phyloP scores from a whole-genome alignment of 2,797 vertebrate species.

The Aeoliscus strigatus region DNA sequence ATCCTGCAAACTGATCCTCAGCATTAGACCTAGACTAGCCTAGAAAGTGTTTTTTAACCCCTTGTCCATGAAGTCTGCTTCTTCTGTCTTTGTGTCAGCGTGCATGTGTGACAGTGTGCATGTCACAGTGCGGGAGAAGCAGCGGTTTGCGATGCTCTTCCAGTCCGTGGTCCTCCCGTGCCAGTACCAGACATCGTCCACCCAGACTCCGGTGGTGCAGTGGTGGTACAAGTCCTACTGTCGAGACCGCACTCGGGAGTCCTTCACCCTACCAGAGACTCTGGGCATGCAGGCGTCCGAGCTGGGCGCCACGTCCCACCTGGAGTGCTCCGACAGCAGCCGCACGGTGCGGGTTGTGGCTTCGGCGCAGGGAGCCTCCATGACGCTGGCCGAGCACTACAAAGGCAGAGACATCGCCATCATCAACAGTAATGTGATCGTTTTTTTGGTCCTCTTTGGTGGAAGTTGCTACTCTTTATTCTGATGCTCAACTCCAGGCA shows the following conservation, averaged over 20 bases:
- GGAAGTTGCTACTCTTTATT: constrained; percentile 22
- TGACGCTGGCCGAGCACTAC: constrained; percentile 93
- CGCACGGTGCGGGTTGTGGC: constrained; percentile 90
- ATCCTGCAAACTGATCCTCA: too few species aligned
- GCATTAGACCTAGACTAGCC: too few species aligned
- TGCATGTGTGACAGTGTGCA: constrained; percentile 75
- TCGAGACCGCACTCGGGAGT: constrained; percentile 85
- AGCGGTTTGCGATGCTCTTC: constrained; percentile 90
- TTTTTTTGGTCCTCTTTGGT: constrained; percentile 4
- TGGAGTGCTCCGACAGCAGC: constrained; percentile 90
- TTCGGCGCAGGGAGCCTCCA: constrained; percentile 83
- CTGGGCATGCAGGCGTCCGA: constrained; percentile 79
- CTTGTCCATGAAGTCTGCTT: too few species aligned
- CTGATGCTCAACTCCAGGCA: constrained; percentile 18
- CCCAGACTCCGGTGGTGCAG: constrained; percentile 85
- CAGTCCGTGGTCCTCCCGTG: constrained; percentile 90
- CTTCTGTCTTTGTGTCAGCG: constrained; percentile 38
- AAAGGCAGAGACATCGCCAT: constrained; percentile 92
- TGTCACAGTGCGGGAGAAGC: constrained; percentile 85
- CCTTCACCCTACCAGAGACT: constrained; percentile 72
- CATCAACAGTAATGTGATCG: constrained; percentile 81
- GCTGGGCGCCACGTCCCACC: constrained; percentile 70
- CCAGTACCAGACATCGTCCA: constrained; percentile 88
- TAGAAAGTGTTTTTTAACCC: too few species aligned
- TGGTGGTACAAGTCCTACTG: constrained; percentile 99